Evolutionary conservation across 2,888 invertebrate genomes (phyloP).

Genomic region (Netelia virgata): DNA sequence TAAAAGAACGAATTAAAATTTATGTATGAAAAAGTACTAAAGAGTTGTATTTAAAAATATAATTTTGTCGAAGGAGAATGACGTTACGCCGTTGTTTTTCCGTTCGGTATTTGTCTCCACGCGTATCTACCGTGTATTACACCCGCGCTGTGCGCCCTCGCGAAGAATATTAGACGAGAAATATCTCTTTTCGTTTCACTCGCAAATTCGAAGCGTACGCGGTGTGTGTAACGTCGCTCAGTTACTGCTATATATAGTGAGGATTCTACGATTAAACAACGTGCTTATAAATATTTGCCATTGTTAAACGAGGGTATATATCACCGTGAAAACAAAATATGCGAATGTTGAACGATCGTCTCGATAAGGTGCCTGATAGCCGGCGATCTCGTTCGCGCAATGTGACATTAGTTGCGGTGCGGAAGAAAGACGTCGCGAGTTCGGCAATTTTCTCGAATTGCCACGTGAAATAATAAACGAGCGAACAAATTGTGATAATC

Average conservation of each 20-base stretch:
- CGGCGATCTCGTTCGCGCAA: slow-evolving; percentile 49
- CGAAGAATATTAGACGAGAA: neutral
- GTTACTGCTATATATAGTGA: slow-evolving; percentile 32
- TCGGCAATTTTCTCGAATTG: slow-evolving; percentile 33
- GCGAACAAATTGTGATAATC: neutral
- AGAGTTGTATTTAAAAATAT: neutral
- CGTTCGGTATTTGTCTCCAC: neutral
- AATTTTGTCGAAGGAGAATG: neutral
- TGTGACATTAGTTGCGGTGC: slow-evolving; percentile 55
- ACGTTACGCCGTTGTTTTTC: neutral
- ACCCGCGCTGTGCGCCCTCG: neutral
- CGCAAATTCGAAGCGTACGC: neutral
- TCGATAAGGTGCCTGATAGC: slow-evolving; percentile 61
- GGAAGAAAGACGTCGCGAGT: slow-evolving; percentile 57
- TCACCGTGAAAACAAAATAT: slow-evolving; percentile 51
- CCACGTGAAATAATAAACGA: neutral
- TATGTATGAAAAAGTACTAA: neutral
- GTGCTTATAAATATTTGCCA: slow-evolving; percentile 63
- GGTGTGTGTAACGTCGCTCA: slow-evolving; percentile 35
- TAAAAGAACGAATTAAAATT: neutral
- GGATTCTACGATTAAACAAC: slow-evolving; percentile 65
- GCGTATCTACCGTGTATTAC: neutral
- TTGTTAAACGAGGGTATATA: slow-evolving; percentile 40
- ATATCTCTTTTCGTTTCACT: slow-evolving; percentile 5
- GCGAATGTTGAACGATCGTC: slow-evolving; percentile 64